These are phyloP conservation scores for Drosophila barbarae DNA, from an alignment of 2,888 invertebrate genomes.

Conservation along the genomic window DNA sequence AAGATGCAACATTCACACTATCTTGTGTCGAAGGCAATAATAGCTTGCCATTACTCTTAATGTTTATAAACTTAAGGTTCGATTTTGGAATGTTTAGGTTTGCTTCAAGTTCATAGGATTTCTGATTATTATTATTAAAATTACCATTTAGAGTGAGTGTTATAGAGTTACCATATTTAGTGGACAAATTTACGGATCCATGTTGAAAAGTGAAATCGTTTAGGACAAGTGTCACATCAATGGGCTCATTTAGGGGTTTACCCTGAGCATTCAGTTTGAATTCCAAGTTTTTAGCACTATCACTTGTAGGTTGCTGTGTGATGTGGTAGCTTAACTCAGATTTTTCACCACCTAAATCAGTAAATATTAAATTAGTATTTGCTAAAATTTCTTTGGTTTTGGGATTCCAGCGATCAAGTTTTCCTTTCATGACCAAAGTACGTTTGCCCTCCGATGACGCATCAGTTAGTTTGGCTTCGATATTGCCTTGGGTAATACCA, in stretches of 20 bases:
- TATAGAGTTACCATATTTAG: conserved; percentile 80
- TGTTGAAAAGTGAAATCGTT: conserved; percentile 68
- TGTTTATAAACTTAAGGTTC: conserved; percentile 79
- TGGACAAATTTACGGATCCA: conserved; percentile 79
- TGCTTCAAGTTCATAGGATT: conserved; percentile 80
- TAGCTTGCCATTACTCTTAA: conserved; percentile 77
- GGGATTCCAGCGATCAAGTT: conserved; percentile 79
- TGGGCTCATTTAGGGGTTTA: conserved; percentile 71
- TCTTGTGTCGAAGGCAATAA: conserved; percentile 64
- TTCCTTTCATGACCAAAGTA: conserved; percentile 77
- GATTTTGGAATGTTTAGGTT: conserved; percentile 82
- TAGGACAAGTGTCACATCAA: conserved; percentile 70
- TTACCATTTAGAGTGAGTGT: conserved; percentile 80
- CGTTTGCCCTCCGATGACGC: conserved; percentile 63
- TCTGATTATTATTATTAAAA: conserved; percentile 75
- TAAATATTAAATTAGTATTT: conserved; percentile 78
- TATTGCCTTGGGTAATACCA: conserved; percentile 80
- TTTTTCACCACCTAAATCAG: conserved; percentile 81
- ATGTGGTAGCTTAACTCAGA: conserved; percentile 76
- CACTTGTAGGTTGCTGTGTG: conserved; percentile 78
- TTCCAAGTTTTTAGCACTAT: conserved; percentile 64
- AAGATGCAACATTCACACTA: conserved; percentile 41
- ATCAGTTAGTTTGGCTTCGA: conserved; percentile 81
- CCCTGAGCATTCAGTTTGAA: conserved; percentile 65
- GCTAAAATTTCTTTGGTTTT: conserved; percentile 79